Evolutionary conservation across 2,888 invertebrate species (phyloP).

Genomic region (Therioaphis trifolii): DNA sequence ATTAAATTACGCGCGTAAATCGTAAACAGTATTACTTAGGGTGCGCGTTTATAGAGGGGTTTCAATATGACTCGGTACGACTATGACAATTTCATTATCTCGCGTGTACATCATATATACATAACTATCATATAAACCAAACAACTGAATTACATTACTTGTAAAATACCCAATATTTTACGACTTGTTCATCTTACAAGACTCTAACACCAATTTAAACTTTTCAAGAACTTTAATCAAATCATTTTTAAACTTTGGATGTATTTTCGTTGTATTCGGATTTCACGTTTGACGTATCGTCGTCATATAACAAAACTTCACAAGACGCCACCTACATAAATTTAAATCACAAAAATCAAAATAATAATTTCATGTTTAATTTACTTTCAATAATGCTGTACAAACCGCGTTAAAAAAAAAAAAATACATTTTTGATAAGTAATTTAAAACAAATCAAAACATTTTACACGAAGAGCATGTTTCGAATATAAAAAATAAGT

Average conservation of each 20-base stretch:
- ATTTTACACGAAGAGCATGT: no score
- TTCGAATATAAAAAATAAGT: no score
- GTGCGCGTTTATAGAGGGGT: neutral
- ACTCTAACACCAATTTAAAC: slow-evolving; percentile 9
- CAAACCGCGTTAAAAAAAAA: neutral
- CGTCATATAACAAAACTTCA: neutral
- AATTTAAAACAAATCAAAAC: no score
- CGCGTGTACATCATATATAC: neutral
- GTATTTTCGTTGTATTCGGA: slow-evolving; percentile 34
- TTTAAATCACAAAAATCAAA: neutral
- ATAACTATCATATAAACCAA: neutral
- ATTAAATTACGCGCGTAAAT: neutral
- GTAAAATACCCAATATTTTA: neutral
- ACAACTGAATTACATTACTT: neutral
- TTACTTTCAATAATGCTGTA: neutral
- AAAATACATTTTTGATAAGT: neutral
- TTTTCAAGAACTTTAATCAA: slow-evolving; percentile 38
- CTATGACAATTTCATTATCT: neutral
- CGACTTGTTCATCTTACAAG: neutral
- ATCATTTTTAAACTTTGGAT: slow-evolving; percentile 49
- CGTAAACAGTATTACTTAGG: neutral
- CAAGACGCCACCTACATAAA: neutral
- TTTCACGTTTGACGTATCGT: slow-evolving; percentile 15
- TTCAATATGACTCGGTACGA: neutral
- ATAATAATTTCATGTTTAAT: neutral